phyloP scores from a whole-genome alignment of 37 sponge, comb jelly and placozoan genomes.

The Halichondria panicea region DNA sequence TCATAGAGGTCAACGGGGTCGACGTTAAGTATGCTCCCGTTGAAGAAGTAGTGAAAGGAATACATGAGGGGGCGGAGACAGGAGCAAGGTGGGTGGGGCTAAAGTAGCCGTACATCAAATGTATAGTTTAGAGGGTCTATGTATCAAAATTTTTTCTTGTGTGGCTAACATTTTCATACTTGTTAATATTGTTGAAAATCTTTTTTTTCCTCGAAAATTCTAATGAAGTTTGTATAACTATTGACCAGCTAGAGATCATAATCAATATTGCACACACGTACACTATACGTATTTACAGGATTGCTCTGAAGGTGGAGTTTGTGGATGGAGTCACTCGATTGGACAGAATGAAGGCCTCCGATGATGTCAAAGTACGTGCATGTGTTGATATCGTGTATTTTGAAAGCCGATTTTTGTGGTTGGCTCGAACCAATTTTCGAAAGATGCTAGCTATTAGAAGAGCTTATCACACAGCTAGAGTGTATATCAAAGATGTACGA shows the following conservation, averaged over 20 bases:
- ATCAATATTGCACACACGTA: not conserved
- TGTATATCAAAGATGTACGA: not conserved
- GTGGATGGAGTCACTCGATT: constrained; percentile 66
- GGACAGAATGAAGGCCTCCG: constrained; percentile 40
- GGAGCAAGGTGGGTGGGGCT: constrained; percentile 22
- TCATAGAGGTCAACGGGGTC: constrained; percentile 44
- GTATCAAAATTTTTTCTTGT: not conserved
- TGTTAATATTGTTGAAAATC: not conserved
- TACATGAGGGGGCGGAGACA: constrained; percentile 6
- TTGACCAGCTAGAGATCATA: no score
- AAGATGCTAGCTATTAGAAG: not conserved
- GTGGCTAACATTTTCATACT: no score
- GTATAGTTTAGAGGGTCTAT: not conserved
- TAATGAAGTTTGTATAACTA: no score
- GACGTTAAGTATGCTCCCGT: constrained; percentile 45
- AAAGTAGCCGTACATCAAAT: not conserved
- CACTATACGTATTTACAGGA: constrained; percentile 9
- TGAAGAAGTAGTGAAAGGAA: constrained; percentile 28
- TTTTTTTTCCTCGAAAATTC: not conserved
- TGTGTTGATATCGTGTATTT: not conserved
- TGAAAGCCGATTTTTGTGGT: not conserved
- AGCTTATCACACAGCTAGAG: not conserved
- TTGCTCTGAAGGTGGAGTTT: constrained; percentile 52
- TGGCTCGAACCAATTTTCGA: not conserved
- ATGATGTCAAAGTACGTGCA: constrained; percentile 35